A percentile compares a stretch with the other conserved stretches of the same genome.
Evolutionary conservation across 2,797 vertebrate species (phyloP).

Genomic region (Enteromius argenteus): DNA sequence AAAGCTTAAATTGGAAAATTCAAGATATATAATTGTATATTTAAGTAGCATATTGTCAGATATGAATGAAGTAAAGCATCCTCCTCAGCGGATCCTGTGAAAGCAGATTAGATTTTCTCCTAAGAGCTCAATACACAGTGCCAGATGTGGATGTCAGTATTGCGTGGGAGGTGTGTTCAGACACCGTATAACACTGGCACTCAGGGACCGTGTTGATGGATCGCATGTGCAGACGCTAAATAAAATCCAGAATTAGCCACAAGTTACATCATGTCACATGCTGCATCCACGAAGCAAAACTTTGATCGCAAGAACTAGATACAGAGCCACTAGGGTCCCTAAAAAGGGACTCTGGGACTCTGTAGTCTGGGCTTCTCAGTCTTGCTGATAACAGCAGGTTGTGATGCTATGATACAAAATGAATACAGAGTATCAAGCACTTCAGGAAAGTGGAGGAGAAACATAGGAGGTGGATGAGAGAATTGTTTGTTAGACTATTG

Average conservation of each 20-base stretch:
- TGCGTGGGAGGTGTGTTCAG: conserved; percentile 41
- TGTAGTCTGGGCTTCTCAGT: background rate
- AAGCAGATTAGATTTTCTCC: background rate
- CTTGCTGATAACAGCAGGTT: background rate
- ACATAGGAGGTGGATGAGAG: background rate
- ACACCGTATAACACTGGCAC: conserved; percentile 49
- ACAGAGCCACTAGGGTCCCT: background rate
- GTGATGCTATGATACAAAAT: background rate
- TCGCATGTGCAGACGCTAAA: conserved; percentile 54
- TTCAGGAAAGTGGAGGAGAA: background rate
- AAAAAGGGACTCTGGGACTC: too few relatives aligned
- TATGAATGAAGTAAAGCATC: background rate
- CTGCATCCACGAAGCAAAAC: background rate
- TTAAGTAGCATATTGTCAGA: background rate
- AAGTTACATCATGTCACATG: conserved; percentile 32
- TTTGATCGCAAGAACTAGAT: conserved; percentile 4
- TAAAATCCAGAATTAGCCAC: conserved; percentile 17
- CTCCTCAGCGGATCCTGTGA: background rate
- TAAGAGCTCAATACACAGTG: background rate
- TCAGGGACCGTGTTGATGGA: conserved; percentile 57
- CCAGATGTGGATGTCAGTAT: conserved; percentile 48
- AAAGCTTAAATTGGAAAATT: background rate
- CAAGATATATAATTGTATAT: background rate
- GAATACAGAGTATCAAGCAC: background rate
- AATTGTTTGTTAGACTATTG: background rate